Percentiles rank a stretch among this genome's conserved stretches.
Conservation (phyloP, 2,797 vertebrate genomes). For the Falco biarmicus region DNA sequence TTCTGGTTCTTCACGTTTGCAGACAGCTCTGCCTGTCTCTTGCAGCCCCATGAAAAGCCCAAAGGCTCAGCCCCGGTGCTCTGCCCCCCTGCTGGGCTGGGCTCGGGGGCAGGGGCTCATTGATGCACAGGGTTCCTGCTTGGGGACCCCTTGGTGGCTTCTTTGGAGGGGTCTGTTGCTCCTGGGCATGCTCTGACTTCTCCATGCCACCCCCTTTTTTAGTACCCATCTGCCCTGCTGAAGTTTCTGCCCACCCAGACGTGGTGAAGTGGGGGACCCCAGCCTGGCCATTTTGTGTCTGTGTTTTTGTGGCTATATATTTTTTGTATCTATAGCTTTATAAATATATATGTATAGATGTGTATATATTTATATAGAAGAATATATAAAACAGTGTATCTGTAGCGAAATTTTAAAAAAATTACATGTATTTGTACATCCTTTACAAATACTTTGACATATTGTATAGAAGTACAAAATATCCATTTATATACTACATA, state of each 20-base stretch:
- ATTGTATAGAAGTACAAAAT: neutral
- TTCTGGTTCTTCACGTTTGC: neutral
- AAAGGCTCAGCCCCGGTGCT: neutral
- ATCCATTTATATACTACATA: neutral
- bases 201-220: too few species aligned
- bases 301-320: neutral
- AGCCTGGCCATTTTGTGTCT: too few species aligned
- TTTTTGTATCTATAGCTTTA: neutral
- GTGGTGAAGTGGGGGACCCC: neutral
- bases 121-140: neutral
- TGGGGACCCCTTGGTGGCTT: neutral
- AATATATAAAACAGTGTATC: neutral
- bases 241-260: neutral
- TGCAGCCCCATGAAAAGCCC: neutral
- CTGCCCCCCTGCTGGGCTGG: neutral
- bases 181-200: neutral
- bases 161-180: neutral
- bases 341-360: neutral
- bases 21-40: neutral
- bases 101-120: accelerated
- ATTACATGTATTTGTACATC: neutral
- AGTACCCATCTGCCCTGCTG: neutral
- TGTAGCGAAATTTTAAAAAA: neutral
- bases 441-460: neutral
- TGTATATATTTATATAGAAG: neutral